Conservation (phyloP, 1,140 invertebrate genomes). For the Drosophila pandora region DNA sequence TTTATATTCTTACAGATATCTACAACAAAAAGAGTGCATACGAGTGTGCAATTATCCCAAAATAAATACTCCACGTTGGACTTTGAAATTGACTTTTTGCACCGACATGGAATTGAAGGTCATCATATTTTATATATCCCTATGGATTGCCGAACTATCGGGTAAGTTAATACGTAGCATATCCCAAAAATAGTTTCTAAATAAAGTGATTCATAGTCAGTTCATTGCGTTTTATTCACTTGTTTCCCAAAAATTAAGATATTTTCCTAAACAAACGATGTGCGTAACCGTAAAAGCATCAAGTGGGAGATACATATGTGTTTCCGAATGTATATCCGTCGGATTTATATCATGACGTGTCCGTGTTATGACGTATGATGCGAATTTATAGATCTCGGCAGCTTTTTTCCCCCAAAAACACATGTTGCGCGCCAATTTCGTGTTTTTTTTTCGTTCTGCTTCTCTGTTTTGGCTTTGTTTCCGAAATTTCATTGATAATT, state of each 20-base stretch:
- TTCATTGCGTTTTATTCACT: conserved; percentile 5
- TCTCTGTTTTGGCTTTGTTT: conserved; percentile 52
- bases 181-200: conserved; percentile 14
- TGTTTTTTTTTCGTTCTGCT: conserved; percentile 22
- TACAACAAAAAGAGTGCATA: too few relatives aligned
- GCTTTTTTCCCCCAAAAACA: conserved; percentile 18
- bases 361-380: too few relatives aligned
- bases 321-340: conserved; percentile 1
- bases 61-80: background rate
- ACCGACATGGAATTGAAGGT: conserved; percentile 11
- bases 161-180: conserved; percentile 31
- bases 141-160: background rate
- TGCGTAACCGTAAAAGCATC: conserved; percentile 36
- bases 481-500: conserved; percentile 77
- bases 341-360: conserved; percentile 31
- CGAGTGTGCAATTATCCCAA: too few relatives aligned
- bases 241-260: conserved; percentile 13
- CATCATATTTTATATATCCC: background rate
- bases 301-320: conserved; percentile 33
- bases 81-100: conserved; percentile 5
- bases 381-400: background rate
- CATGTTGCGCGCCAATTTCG: conserved; percentile 54
- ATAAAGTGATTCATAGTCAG: conserved; percentile 25
- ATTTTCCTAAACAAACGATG: conserved; percentile 10
- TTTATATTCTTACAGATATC: too few relatives aligned